Evolutionary conservation across 2,888 invertebrate genomes (phyloP).

Genomic region (Mongoloraphidia duomilia): DNA sequence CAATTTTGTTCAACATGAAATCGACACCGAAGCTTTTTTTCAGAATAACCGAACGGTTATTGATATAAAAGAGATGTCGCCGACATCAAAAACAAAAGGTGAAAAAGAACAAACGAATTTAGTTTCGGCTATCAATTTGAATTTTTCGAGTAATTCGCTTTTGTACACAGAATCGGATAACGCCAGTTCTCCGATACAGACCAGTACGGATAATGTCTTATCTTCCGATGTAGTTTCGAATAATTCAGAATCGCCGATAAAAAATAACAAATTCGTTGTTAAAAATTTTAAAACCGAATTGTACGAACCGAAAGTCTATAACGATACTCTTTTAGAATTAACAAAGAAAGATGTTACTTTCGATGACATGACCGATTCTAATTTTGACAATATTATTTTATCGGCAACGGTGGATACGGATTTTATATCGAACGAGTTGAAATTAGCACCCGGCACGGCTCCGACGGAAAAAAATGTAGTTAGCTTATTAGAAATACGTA

Average conservation of each 20-base stretch:
- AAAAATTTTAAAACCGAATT: constrained; percentile 7
- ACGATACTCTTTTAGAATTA: constrained; percentile 1
- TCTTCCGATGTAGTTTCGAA: constrained; percentile 29
- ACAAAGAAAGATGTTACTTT: not conserved
- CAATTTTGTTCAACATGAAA: no score
- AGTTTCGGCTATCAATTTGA: constrained; percentile 19
- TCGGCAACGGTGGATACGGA: no score
- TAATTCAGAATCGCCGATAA: constrained; percentile 30
- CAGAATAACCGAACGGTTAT: constrained; percentile 6
- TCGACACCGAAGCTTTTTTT: constrained; percentile 1
- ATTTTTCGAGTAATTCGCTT: constrained; percentile 30
- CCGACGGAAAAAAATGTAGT: not conserved
- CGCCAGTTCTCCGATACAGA: constrained; percentile 33
- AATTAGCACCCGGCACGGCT: no score
- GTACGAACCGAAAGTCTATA: constrained; percentile 6
- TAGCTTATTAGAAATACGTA: constrained; percentile 15
- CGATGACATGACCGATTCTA: constrained; percentile 1
- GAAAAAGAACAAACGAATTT: not conserved
- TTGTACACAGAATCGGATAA: constrained; percentile 26
- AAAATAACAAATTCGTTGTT: constrained; percentile 1
- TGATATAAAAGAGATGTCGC: constrained; percentile 1
- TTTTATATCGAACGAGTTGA: no score
- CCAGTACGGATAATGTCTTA: constrained; percentile 30
- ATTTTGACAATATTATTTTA: constrained; percentile 4
- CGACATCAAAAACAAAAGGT: not conserved